Evolutionary conservation across 2,888 invertebrate species (phyloP).

Genomic region (Eledona agricola): DNA sequence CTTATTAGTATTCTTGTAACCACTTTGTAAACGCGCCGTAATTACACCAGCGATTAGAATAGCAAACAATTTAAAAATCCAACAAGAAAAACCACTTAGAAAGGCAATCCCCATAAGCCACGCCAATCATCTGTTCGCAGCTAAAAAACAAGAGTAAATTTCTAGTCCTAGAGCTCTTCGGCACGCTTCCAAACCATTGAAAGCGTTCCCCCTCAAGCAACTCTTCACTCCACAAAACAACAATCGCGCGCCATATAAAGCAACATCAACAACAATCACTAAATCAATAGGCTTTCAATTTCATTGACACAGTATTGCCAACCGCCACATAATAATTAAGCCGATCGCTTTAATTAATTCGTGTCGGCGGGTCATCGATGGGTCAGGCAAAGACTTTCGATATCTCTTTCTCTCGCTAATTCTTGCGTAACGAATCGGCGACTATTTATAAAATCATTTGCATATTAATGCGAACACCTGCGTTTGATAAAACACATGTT

Average conservation of each 20-base stretch:
- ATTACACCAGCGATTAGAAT: no score
- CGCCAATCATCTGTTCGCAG: no score
- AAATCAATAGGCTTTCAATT: slow-evolving; percentile 22
- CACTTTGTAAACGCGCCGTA: no score
- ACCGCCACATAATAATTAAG: slow-evolving; percentile 11
- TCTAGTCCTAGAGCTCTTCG: no score
- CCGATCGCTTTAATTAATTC: slow-evolving; percentile 20
- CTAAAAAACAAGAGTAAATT: no score
- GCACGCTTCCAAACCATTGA: background rate
- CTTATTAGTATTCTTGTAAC: no score
- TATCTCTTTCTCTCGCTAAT: background rate
- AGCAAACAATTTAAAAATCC: no score
- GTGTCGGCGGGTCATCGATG: slow-evolving; percentile 18
- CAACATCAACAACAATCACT: slow-evolving; percentile 6
- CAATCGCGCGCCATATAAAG: slow-evolving; percentile 9
- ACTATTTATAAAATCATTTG: slow-evolving; percentile 42
- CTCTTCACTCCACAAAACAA: background rate
- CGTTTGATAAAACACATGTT: slow-evolving; percentile 43
- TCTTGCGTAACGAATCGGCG: slow-evolving; percentile 12
- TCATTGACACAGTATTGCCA: slow-evolving; percentile 13
- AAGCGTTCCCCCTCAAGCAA: background rate
- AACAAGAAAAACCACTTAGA: no score
- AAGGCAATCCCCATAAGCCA: no score
- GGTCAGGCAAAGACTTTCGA: slow-evolving; percentile 17
- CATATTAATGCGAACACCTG: slow-evolving; percentile 49